A percentile compares a stretch with the other conserved stretches of the same genome.
Evolutionary conservation across 1,140 invertebrate genomes (phyloP).

Genomic region (Hormaphis cornu): DNA sequence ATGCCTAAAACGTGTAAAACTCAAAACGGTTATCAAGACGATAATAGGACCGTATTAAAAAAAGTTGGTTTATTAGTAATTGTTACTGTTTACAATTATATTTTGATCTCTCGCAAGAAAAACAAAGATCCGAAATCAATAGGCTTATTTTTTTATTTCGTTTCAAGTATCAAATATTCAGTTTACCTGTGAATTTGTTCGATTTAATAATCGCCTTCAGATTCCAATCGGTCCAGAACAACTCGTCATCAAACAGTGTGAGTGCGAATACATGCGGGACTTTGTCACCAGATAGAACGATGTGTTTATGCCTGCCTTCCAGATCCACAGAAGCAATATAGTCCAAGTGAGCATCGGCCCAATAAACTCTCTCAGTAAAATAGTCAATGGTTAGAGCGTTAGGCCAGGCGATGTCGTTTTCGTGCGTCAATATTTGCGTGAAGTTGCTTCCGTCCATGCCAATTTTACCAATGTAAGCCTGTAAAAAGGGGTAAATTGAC

Average conservation of each 20-base stretch:
- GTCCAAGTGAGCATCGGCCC: conserved; percentile 96
- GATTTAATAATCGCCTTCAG: conserved; percentile 75
- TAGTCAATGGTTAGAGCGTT: conserved; percentile 96
- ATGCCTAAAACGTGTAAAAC: background rate
- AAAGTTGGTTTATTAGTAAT: too few relatives aligned
- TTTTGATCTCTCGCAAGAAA: background rate
- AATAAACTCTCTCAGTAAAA: conserved; percentile 88
- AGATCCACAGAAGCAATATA: conserved; percentile 91
- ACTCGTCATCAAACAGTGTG: conserved; percentile 82
- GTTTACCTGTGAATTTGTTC: conserved; percentile 73
- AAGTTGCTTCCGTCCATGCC: conserved; percentile 94
- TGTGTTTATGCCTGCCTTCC: conserved; percentile 73
- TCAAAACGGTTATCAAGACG: background rate
- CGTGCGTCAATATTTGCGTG: conserved; percentile 78
- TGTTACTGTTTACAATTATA: too few relatives aligned
- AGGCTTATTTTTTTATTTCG: background rate
- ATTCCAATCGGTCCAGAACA: conserved; percentile 99
- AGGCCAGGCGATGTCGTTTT: conserved; percentile 94
- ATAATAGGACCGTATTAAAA: too few relatives aligned
- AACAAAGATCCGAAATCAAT: background rate
- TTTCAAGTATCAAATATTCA: background rate
- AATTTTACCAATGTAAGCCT: conserved; percentile 94
- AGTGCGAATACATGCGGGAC: conserved; percentile 93
- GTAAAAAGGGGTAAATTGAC: conserved; percentile 34
- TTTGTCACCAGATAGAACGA: conserved; percentile 64